Evolutionary conservation across 2,888 invertebrate genomes (phyloP), one percentile per base, ranked within the genome.

Genomic region (Oxytorus armatus): DNA sequence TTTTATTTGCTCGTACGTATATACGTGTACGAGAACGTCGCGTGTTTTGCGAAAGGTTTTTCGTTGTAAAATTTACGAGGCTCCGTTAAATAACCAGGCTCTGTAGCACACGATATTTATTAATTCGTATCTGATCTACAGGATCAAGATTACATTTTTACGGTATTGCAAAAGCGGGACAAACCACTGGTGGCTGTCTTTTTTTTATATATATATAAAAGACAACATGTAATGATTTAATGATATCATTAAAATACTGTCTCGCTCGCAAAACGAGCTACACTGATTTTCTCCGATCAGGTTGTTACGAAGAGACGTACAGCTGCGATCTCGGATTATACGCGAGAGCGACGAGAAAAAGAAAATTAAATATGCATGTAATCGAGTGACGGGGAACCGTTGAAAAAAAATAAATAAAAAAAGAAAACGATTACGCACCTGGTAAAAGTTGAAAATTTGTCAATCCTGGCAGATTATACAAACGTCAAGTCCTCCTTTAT

Each of bases 181-280:
- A 16, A 7, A 42, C 0, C 16, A 10, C 8, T 29, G 5, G 23
- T 33, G 3, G 21, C 23, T 39, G n/a, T 8, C 16, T 53, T 53
- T 21, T 68, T 68, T 39, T 21, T 47, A n/a, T n/a, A n/a, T n/a
- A n/a, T n/a, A n/a, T 16, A 10, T 2, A 18, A 44, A 7, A 49
- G 44, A n/a, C 5, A 10, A 51, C 42, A 33, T 2, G 63, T 44
- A 44, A 73, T 73, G 44, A 63, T 75, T 51, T 39, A 76, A 75
- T 29, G 47, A 61, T 23, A 16, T 36, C 49, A 51, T 68, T 47
- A 66, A 69, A 55, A 44, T 44, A 11, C 29, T 55, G 10, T 23
- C 42, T 18, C 42, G 39, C 25, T 21, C 59, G 61, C 33, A 11
- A 25, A 36, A 25, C 49, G 23, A 14, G 21, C 18, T 8, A 29